Percentiles rank a stretch among this genome's conserved stretches.
phyloP scores from a whole-genome alignment of 2,888 invertebrate genomes.

The Pammene fasciana region DNA sequence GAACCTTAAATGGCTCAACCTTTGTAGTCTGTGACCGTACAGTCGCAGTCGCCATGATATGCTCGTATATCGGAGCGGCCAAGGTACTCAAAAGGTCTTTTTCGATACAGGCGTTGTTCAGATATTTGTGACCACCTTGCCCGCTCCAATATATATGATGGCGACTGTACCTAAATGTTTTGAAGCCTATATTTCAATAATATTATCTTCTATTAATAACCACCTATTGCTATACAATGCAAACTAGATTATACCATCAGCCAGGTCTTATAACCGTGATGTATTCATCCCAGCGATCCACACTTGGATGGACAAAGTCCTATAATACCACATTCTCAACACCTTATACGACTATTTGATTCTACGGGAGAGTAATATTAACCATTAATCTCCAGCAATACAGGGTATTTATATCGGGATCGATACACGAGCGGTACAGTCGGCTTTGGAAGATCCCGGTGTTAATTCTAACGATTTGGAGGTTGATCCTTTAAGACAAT shows the following conservation, averaged over 20 bases:
- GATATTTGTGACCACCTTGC: no score
- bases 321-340: background rate
- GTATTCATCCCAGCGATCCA: background rate
- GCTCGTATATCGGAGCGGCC: no score
- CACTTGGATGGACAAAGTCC: background rate
- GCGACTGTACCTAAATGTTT: no score
- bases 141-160: no score
- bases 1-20: no score
- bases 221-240: slow-evolving; percentile 1
- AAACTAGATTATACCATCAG: background rate
- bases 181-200: no score
- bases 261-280: background rate
- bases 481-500: background rate
- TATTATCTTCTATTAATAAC: no score
- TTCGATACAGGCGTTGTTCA: no score
- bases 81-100: no score
- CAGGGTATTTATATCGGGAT: slow-evolving; percentile 10
- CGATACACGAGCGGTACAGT: slow-evolving; percentile 13
- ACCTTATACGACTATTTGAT: background rate
- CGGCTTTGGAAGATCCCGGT: slow-evolving; percentile 1
- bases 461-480: background rate
- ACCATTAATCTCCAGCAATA: slow-evolving; percentile 6
- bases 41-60: no score
- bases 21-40: no score
- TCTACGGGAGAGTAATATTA: background rate